Percentiles rank a stretch among this genome's conserved stretches.
phyloP scores from a whole-genome alignment of 2,113 vertebrate genomes.

The Oncorhynchus mykiss region DNA sequence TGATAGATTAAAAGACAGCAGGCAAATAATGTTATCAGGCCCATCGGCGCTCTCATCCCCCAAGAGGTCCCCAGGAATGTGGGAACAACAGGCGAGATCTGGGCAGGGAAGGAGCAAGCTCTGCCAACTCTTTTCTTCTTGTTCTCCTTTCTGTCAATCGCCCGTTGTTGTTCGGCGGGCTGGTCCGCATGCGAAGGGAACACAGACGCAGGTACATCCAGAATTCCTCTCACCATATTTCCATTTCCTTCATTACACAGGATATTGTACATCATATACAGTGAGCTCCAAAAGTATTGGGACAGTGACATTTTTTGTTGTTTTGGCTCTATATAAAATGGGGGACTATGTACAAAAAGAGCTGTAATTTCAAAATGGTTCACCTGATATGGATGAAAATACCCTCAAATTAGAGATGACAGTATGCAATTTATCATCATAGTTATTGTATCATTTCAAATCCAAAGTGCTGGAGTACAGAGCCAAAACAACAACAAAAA shows the following conservation, averaged over 20 bases:
- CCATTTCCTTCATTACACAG: constrained; percentile 32
- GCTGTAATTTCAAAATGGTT: too few relatives aligned
- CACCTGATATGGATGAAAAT: too few relatives aligned
- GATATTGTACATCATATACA: constrained; percentile 1
- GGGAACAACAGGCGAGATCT: constrained; percentile 59
- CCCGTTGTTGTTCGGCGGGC: constrained; percentile 29
- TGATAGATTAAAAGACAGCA: constrained; percentile 28
- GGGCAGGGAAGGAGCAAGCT: constrained; percentile 52
- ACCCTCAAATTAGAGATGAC: too few relatives aligned
- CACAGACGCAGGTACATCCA: constrained; percentile 2
- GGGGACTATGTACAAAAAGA: too few relatives aligned
- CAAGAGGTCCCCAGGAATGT: constrained; percentile 63
- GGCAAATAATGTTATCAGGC: constrained; percentile 56
- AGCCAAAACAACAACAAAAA: too few relatives aligned
- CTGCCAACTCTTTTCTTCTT: constrained; percentile 47
- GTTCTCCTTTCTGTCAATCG: constrained; percentile 42
- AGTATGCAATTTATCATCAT: too few relatives aligned
- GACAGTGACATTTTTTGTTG: too few relatives aligned
- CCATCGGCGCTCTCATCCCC: constrained; percentile 53
- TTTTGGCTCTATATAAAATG: too few relatives aligned
- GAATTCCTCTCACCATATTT: constrained; percentile 1
- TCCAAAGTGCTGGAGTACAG: too few relatives aligned
- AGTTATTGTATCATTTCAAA: too few relatives aligned
- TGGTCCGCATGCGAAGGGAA: constrained; percentile 32
- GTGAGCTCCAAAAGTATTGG: too few relatives aligned